Percentiles rank a stretch among this genome's conserved stretches.
Evolutionary conservation across 2,113 vertebrate genomes (phyloP).

Genomic region (Cervus canadensis): DNA sequence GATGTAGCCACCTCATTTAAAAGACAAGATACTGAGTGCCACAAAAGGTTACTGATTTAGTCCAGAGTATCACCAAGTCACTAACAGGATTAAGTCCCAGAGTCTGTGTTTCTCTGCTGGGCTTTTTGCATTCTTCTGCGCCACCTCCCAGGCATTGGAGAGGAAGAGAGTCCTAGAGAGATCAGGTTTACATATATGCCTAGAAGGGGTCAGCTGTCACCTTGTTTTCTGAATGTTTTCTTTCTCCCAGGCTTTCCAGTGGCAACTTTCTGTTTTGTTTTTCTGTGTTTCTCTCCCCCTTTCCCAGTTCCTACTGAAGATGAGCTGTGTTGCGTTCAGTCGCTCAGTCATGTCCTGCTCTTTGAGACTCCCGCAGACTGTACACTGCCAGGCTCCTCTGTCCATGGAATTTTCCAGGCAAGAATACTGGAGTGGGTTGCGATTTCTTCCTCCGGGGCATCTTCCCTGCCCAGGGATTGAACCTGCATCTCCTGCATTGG

Average conservation of each 20-base stretch:
- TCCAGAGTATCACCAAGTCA: background rate
- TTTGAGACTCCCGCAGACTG: background rate
- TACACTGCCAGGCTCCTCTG: background rate
- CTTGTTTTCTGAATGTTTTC: background rate
- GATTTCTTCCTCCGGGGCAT: background rate
- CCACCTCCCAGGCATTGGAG: rapidly evolving
- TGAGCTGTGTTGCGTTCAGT: background rate
- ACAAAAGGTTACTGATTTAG: background rate
- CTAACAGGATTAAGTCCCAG: background rate
- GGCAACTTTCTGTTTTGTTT: background rate
- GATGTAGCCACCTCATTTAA: background rate
- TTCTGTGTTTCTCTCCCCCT: background rate
- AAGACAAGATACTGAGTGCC: background rate
- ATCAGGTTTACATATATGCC: background rate
- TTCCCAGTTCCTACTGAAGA: background rate
- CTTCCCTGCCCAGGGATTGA: background rate
- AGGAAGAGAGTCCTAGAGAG: background rate
- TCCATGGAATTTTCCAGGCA: background rate
- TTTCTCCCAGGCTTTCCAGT: background rate
- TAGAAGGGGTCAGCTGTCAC: background rate
- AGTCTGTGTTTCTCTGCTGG: background rate
- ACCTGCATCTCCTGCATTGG: background rate
- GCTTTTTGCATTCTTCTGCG: background rate
- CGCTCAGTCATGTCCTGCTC: background rate
- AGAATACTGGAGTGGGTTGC: background rate